Evolutionary conservation across 2,888 invertebrate species (phyloP).

Genomic region (Rotaria magnacalcarata): DNA sequence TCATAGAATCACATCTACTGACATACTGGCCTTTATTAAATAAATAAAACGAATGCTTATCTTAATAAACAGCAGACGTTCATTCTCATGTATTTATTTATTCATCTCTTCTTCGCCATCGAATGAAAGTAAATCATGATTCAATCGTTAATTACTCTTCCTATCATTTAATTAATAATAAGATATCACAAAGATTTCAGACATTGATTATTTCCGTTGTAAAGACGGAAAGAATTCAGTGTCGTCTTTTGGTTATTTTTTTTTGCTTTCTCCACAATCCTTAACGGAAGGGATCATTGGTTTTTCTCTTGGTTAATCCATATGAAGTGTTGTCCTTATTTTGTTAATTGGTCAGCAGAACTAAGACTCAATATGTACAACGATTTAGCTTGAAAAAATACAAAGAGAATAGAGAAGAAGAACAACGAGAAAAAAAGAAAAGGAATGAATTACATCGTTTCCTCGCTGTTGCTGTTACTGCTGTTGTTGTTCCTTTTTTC

Average conservation of each 20-base stretch:
- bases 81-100: background rate
- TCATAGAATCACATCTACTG: background rate
- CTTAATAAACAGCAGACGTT: background rate
- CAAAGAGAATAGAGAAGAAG: background rate
- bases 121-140: background rate
- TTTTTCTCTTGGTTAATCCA: background rate
- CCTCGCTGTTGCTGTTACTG: background rate
- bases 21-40: constrained; percentile 8
- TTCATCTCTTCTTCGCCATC: background rate
- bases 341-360: constrained; percentile 2
- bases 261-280: too few species aligned
- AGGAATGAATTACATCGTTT: background rate
- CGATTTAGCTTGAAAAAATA: background rate
- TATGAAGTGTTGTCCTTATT: background rate
- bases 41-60: background rate
- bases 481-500: background rate
- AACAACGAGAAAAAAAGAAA: background rate
- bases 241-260: background rate
- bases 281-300: background rate
- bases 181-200: too few species aligned
- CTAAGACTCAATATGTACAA: background rate
- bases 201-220: background rate
- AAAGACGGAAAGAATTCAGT: background rate
- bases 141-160: background rate
- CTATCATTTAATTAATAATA: background rate